Base-by-base conservation (phyloP, 1,140 invertebrate genomes). In the Eciton burchellii region DNA sequence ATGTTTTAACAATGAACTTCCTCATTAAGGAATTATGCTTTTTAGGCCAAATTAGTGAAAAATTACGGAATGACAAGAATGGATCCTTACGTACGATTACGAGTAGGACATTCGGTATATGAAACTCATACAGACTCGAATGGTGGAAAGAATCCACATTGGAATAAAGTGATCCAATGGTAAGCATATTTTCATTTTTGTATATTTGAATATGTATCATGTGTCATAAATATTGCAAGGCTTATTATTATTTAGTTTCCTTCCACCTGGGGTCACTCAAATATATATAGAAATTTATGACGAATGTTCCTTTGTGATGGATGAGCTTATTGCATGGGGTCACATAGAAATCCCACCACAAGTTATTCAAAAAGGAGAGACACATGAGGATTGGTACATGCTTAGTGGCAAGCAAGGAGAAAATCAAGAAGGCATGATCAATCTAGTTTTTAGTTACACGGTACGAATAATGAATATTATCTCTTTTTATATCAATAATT, bases 21-120 rank as follows among this genome's bases (percentile, higher is more conserved):
- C 35, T 26, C 41, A 26, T 49, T 59, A 84, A 79, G 29, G 79
- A 35, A 21, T 43, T 57, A 57, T 82, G 86, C 73, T 24, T 56
- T 82, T 16, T 19, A 97, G 95, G 97, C 98, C 9, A 98, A 98
- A 94, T 94, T 99, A 70, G 96, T 97, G 1, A 99, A 99, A 94
- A 99, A 99, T 94, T 99, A 99, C 96, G 98, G 99, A 47, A 95
- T 99, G 85, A 98, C 98, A 2, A 95, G 97, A 83, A 99, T 99
- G 98, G 98, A 99, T 94, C 98, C 98, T 0, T 99, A 99, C 93
- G 98, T 98, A n/a, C 95, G 98, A 87, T 91, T 99, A 60, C 95
- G 98, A 87, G 96, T 99, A 49, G 99, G 98, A 1, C 98, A 99
- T 92, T 96, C 96, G 84, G 96, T 99, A 52, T 99, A 99, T 94